Conservation (phyloP, 2,797 vertebrate genomes). For the Paratrypauchen microcephalus region DNA sequence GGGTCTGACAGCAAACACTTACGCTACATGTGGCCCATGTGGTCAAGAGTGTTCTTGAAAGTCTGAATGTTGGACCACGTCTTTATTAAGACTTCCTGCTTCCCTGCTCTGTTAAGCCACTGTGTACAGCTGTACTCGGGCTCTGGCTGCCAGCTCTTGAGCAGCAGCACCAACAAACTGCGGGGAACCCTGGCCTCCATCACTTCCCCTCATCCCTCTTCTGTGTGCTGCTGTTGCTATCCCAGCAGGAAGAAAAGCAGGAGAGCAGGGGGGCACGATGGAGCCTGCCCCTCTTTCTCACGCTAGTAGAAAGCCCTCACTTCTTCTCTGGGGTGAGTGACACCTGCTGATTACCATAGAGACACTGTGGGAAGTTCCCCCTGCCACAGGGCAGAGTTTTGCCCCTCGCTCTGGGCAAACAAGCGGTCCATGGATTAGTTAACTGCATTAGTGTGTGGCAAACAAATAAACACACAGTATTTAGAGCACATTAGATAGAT, state of each 20-base stretch:
- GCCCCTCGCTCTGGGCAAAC: slow-evolving; percentile 76
- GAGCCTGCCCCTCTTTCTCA: slow-evolving; percentile 85
- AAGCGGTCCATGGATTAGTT: slow-evolving; percentile 81
- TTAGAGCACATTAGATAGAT: slow-evolving; percentile 68
- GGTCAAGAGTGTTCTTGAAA: slow-evolving; percentile 56
- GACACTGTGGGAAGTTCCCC: slow-evolving; percentile 82
- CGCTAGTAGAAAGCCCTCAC: slow-evolving; percentile 86
- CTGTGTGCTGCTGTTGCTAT: slow-evolving; percentile 64
- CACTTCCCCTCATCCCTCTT: slow-evolving; percentile 67
- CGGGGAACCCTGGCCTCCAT: slow-evolving; percentile 73
- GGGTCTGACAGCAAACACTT: slow-evolving; percentile 37
- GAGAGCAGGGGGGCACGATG: slow-evolving; percentile 50
- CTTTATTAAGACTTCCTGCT: slow-evolving; percentile 33
- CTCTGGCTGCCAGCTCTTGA: slow-evolving; percentile 64
- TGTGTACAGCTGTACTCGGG: slow-evolving; percentile 74
- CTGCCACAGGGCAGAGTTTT: slow-evolving; percentile 74
- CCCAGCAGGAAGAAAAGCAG: slow-evolving; percentile 60
- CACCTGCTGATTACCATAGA: slow-evolving; percentile 96
- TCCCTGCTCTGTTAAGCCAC: slow-evolving; percentile 30
- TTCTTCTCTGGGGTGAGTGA: slow-evolving; percentile 84
- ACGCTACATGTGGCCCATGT: slow-evolving; percentile 49
- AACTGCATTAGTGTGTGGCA: slow-evolving; percentile 78
- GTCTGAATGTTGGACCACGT: slow-evolving; percentile 54
- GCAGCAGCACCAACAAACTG: slow-evolving; percentile 82
- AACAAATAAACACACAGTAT: slow-evolving; percentile 80